Base-by-base conservation (phyloP, 2,797 vertebrate species). In the Poeciliopsis infans region DNA sequence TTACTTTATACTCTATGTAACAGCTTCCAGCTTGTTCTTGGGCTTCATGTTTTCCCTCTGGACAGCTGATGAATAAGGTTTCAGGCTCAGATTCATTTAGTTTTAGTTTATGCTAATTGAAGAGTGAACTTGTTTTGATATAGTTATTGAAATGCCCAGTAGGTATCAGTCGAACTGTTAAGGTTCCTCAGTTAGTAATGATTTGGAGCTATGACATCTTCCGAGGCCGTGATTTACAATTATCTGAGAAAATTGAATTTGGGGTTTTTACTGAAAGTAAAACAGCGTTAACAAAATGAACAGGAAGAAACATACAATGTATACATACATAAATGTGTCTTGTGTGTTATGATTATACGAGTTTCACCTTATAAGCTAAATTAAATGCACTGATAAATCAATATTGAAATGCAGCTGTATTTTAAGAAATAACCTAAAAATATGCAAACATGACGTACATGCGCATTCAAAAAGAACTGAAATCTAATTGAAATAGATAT, bases 1-100 rank as follows among this genome's bases (percentile, higher is more conserved):
- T 7, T 95, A 94, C 74, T 84, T 93, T 4, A 7, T 89, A 25
- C 61, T 86, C 53, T 95, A 95, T 61, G 0, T 94, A 7, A 75
- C 20, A 53, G 0, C 82, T 2, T 64, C 88, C 36, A 10, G 1
- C 20, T 1, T 90, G 39, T 95, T 96, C 84, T 81, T 96, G 51
- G 3, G 28, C 0, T 0, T 76, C 12, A 53, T 94, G 23, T 93
- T 83, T 81, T 8, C 76, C 1, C 28, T 77, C 51, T 95, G 94
- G 94, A 83, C 5, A 49, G 41, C 16, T 3, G 75, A 84, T 31
- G 6, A 47, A 46, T 72, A 43, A 78, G 31, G 16, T 33, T n/a
- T 64, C 28, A 33, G 28, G 15, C 16, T 39, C 1, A 1, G 33
- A 66, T 2, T 11, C 16, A 66, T 64, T 33, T 20, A 39, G 33